Conservation (phyloP, 2,797 vertebrate genomes). For the Sebastolobus altivelis region DNA sequence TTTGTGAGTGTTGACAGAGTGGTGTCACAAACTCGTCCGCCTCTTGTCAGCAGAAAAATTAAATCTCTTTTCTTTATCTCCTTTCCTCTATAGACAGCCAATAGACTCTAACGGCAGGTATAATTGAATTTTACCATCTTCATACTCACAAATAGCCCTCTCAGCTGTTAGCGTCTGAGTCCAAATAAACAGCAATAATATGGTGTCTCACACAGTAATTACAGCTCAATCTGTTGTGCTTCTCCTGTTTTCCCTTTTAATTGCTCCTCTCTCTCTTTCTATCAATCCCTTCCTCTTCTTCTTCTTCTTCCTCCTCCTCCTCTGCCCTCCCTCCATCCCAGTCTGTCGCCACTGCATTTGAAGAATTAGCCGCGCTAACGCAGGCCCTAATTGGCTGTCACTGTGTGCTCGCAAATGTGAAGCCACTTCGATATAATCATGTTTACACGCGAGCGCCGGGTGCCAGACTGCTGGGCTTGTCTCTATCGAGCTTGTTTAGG, state of each 20-base stretch:
- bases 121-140: constrained; percentile 78
- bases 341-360: constrained; percentile 68
- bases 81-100: constrained; percentile 35
- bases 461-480: constrained; percentile 77
- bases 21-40: constrained; percentile 27
- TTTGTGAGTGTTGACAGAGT: constrained; percentile 39
- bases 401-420: constrained; percentile 72
- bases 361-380: constrained; percentile 80
- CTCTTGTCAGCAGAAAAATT: constrained; percentile 38
- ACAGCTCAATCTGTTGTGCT: constrained; percentile 74
- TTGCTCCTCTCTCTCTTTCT: constrained; percentile 67
- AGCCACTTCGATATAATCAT: constrained; percentile 83
- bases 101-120: constrained; percentile 59
- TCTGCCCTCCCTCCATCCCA: constrained; percentile 53
- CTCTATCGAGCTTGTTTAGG: constrained; percentile 79
- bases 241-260: constrained; percentile 73
- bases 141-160: constrained; percentile 51
- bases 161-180: constrained; percentile 56
- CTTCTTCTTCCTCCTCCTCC: constrained; percentile 12
- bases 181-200: constrained; percentile 78
- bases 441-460: constrained; percentile 78
- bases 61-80: constrained; percentile 38
- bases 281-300: constrained; percentile 40
- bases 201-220: constrained; percentile 74
- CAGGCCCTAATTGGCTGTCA: constrained; percentile 86